phyloP scores from a whole-genome alignment of 2,113 vertebrate genomes.

The Coryphaenoides rupestris region DNA sequence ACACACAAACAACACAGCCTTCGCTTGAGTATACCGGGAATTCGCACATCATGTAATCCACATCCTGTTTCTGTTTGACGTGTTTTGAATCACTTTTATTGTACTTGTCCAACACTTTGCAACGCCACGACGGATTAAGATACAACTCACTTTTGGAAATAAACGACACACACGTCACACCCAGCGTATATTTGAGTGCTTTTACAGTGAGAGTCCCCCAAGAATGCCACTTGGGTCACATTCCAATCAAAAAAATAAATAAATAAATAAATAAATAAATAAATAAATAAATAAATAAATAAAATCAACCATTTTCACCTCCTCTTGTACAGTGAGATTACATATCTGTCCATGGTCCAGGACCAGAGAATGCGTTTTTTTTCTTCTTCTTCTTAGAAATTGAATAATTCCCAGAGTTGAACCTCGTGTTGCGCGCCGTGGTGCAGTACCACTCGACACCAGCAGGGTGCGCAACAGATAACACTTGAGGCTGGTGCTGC shows the following conservation, averaged over 20 bases:
- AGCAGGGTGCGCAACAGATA: conserved; percentile 67
- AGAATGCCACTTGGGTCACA: conserved; percentile 61
- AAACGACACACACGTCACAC: conserved; percentile 89
- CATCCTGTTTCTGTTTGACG: conserved; percentile 42
- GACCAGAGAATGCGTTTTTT: conserved; percentile 65
- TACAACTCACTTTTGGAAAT: conserved; percentile 85
- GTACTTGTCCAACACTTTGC: conserved; percentile 53
- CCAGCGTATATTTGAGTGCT: conserved; percentile 72
- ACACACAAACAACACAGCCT: conserved; percentile 42
- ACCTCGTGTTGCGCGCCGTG: conserved; percentile 50
- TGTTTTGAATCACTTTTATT: conserved; percentile 48
- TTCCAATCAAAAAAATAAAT: conserved; percentile 33
- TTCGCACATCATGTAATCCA: conserved; percentile 57
- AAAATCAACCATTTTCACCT: conserved; percentile 12
- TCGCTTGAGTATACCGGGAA: conserved; percentile 54
- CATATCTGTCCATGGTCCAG: conserved; percentile 9
- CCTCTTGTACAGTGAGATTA: not conserved
- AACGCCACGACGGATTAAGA: conserved; percentile 83
- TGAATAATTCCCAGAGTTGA: conserved; percentile 27
- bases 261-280: too few species aligned
- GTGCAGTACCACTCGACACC: conserved; percentile 81
- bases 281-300: too few species aligned
- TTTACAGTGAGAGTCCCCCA: conserved; percentile 50
- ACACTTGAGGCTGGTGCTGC: conserved; percentile 37
- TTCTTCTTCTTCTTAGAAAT: conserved; percentile 15